Base-by-base conservation (phyloP, 2,113 vertebrate genomes). In the Chunga burmeisteri region DNA sequence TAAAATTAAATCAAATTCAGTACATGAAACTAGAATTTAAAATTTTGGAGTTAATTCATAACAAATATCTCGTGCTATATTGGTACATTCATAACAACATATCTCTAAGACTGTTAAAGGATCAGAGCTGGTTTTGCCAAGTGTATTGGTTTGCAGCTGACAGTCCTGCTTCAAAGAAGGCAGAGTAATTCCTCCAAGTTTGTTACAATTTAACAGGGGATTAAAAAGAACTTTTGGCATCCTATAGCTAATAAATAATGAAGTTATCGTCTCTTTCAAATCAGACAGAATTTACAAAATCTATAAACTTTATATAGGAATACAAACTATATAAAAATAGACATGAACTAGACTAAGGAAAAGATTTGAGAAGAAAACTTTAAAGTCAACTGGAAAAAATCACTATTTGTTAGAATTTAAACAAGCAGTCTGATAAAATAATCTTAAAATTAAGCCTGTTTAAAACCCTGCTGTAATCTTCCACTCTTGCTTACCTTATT, bases 401-500 rank as follows among this genome's bases (percentile, higher is more conserved):
- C 0, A 2, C 14, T 40, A n/a, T 62, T 68, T 88, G 10, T 56
- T 74, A 75, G 44, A 75, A 58, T 77, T 30, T 75, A 47, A 59
- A 58, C 8, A 63, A 90, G 42, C 10, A 77, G 10, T n/a, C 26
- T 40, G 21, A 61, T 34, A 82, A 84, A 75, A 73, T 19, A 67
- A 50, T n/a, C 11, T 92, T 67, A 84, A 82, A 79, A 7, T 36
- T 15, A 80, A 83, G 7, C 13, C 26, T 42, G 19, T 68, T 85
- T 52, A 77, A 74, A 93, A 82, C 11, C 6, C 5, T 40, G 11
- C 44, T 55, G 9, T 50, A 62, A 26, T 59, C 36, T 82, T 29
- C 18, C 29, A 34, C 17, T 82, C 36, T 73, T 59, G 10, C 96
- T 97, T 97, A 97, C 96, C 97, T 94, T 93, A 32, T 27, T 80